Evolutionary conservation across 2,888 invertebrate species (phyloP), one percentile per base, ranked within the genome.

Genomic region (Drosophila greeni): DNA sequence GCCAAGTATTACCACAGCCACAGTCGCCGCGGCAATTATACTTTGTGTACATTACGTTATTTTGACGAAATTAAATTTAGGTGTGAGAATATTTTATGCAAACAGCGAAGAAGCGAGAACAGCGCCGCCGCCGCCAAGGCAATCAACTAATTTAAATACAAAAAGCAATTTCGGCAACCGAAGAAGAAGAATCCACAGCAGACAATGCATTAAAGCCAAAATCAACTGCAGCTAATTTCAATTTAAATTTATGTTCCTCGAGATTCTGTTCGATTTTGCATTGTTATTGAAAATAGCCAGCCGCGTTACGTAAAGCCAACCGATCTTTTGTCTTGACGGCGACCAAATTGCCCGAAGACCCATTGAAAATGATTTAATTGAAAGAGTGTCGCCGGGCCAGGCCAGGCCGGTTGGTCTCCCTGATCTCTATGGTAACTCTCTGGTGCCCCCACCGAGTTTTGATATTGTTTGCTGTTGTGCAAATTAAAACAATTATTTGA

Each of bases 131-230:
- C 42, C 16, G 16, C 24, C 80, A 81, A 82, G 80, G 84, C 74
- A 74, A 76, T 62, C 80, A 68, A 69, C 82, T 76, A 70, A 81
- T 81, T 81, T 81, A 74, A 81, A 81, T 81, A 81, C 84, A 75
- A 68, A 72, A 54, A 40, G 66, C 64, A 70, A 74, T 74, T 76
- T 70, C 57, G 66, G 60, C 59, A 55, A 59, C 34, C 31, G 54
- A 70, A 75, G 66, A 70, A 67, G 45, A 47, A 20, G 45, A 31
- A 47, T 20, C 45, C 47, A 59, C 58, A 54, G 34, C 47, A 70
- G 61, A 79, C 78, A 82, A 82, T 80, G 83, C 67, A 75, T 43
- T 71, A 54, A 70, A 55, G 60, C 72, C 31, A 82, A 58, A 72
- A 65, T 62, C 33, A 43, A 26, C 34, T 70, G 53, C 48, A 68